Conservation (phyloP, 2,888 invertebrate species). For the Auanema freiburgensis region DNA sequence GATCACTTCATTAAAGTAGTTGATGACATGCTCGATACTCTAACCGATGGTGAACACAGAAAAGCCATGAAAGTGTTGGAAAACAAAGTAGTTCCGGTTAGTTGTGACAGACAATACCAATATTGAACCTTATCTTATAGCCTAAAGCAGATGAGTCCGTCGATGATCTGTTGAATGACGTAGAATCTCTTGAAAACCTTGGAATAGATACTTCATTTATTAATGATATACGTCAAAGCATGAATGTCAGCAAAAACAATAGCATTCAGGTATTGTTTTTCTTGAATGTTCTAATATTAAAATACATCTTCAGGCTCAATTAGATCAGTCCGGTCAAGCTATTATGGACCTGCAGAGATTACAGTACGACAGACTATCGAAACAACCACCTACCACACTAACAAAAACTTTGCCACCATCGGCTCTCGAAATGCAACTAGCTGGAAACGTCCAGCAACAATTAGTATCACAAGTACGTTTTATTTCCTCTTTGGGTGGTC, state of each 20-base stretch:
- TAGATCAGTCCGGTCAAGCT: conserved; percentile 35
- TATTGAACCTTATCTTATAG: background rate
- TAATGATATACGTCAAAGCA: conserved; percentile 67
- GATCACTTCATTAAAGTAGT: conserved; percentile 76
- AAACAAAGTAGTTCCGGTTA: conserved; percentile 9
- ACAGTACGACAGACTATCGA: conserved; percentile 46
- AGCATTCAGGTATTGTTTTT: conserved; percentile 14
- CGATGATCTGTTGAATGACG: conserved; percentile 29
- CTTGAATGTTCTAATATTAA: background rate
- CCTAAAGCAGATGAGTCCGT: conserved; percentile 8
- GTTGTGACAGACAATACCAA: conserved; percentile 4
- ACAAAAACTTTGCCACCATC: conserved; percentile 34
- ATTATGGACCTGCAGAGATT: conserved; percentile 46
- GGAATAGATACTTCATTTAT: conserved; percentile 86
- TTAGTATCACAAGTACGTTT: conserved; percentile 38
- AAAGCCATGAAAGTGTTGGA: conserved; percentile 71
- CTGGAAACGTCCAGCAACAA: conserved; percentile 39
- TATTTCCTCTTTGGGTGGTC: background rate
- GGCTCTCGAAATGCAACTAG: conserved; percentile 48
- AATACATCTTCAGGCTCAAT: conserved; percentile 25
- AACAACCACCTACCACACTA: conserved; percentile 41
- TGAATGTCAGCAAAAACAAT: conserved; percentile 7
- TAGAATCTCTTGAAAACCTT: conserved; percentile 75
- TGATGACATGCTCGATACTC: conserved; percentile 78
- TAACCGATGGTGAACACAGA: conserved; percentile 82